Evolutionary conservation across 2,113 vertebrate genomes (phyloP).

Genomic region (Corythornis vintsioides): DNA sequence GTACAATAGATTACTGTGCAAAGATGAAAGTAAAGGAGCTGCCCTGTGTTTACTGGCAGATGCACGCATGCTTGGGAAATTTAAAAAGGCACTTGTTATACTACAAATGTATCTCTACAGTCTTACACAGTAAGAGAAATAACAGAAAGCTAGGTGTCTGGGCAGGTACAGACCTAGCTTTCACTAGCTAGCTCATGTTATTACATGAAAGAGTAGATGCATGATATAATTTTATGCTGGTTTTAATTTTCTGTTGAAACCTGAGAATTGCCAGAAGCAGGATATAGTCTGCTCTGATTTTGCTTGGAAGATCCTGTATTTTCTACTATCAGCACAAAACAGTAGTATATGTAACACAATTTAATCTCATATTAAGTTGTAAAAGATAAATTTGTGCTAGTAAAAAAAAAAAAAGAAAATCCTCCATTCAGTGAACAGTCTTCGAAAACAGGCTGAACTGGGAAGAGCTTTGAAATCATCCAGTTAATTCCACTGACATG

Average conservation of each 20-base stretch:
- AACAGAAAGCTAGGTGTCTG: neutral
- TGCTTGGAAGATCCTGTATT: neutral
- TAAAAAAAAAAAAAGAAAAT: neutral
- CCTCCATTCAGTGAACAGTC: neutral
- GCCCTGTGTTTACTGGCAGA: neutral
- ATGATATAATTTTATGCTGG: neutral
- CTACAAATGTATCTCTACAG: neutral
- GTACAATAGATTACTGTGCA: slow-evolving; percentile 71
- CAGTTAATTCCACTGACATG: neutral
- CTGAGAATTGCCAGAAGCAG: neutral
- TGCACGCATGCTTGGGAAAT: neutral
- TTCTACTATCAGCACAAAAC: neutral
- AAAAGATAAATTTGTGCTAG: neutral
- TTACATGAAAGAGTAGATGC: neutral
- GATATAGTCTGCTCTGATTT: neutral
- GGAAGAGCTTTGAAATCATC: neutral
- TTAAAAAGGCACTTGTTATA: neutral
- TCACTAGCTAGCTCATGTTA: neutral
- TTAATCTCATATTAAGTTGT: neutral
- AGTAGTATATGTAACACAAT: neutral
- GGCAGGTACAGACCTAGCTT: neutral
- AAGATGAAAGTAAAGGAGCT: slow-evolving; percentile 62
- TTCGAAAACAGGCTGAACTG: neutral
- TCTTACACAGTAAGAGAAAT: neutral
- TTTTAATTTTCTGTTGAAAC: neutral